Conservation (phyloP, 1,140 invertebrate species). For the Tetranychus urticae region DNA sequence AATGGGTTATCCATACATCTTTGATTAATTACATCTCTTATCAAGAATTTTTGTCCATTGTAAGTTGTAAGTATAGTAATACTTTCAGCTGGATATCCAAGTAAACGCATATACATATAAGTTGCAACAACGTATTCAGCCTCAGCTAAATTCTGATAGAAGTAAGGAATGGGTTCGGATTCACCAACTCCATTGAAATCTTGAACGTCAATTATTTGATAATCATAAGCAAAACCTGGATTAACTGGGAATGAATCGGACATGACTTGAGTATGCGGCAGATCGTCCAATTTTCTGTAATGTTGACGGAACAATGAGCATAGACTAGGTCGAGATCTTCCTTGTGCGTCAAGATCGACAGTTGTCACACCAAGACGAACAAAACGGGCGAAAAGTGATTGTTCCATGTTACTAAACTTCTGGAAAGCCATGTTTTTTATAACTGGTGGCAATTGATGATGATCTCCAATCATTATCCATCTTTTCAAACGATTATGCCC, state of each 20-base stretch:
- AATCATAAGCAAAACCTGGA: constrained; percentile 63
- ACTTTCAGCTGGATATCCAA: constrained; percentile 89
- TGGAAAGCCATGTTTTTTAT: constrained; percentile 99
- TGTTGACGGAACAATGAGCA: constrained; percentile 92
- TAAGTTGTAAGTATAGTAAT: constrained; percentile 99
- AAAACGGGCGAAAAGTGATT: constrained; percentile 86
- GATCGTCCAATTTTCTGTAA: constrained; percentile 80
- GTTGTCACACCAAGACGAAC: constrained; percentile 88
- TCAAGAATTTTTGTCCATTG: constrained; percentile 95
- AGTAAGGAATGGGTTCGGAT: constrained; percentile 90
- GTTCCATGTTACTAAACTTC: constrained; percentile 99
- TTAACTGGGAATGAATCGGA: constrained; percentile 71
- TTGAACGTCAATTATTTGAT: constrained; percentile 86
- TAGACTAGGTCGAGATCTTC: constrained; percentile 70
- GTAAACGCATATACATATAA: constrained; percentile 94
- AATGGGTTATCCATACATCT: constrained; percentile 84
- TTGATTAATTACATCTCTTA: constrained; percentile 80
- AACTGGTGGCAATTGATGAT: constrained; percentile 94
- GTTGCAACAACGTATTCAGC: constrained; percentile 93
- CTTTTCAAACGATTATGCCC: constrained; percentile 84
- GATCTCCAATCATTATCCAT: constrained; percentile 99
- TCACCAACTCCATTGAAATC: constrained; percentile 93
- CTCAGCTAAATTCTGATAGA: constrained; percentile 96
- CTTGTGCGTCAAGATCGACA: constrained; percentile 89
- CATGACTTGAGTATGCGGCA: constrained; percentile 54